Evolutionary conservation across 2,888 invertebrate genomes (phyloP), one percentile per base, ranked within the genome.

Genomic region (Hemicrepidius hirtus): DNA sequence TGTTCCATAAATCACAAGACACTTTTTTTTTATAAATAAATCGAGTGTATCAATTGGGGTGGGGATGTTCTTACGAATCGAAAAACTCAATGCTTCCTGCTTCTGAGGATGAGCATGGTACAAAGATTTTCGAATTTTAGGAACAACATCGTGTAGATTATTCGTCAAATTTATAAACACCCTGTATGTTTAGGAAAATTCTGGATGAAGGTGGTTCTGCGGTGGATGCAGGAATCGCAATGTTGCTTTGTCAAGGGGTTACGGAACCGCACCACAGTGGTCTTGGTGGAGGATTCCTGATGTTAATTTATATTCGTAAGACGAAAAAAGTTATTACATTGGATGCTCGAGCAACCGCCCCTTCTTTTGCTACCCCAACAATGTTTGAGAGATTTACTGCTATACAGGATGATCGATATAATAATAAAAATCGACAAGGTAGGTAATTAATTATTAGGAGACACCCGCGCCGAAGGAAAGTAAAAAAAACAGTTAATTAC

Each of bases 161-260:
- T n/a, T n/a, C n/a, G n/a, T 49, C 21, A 16, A 16, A 49, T 12
- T 3, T 20, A 1, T 21, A 1, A 21, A 50, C 20, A 50, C 16
- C 6, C 41, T 16, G n/a, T n/a, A n/a, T n/a, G n/a, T 64, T 20
- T 20, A 67, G 67, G 3, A 44, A 53, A 4, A 49, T 59, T 12
- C n/a, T 67, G 12, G n/a, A n/a, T 1, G 18, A 46, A 44, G 66
- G 66, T 5, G 67, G 67, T 2, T 57, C 67, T 2, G 57, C 46
- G 0, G 59, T 67, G 0, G 67, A 67, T 67, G 41, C 67, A 0
- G 59, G 46, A 4, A 44, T 67, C 28, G 44, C 67, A n/a, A 67
- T 53, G 32, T 44, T 67, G 40, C 28, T 57, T 4, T 67, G 67
- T 32, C 55, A 67, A 57, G 67, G 67, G 3, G 67, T 67, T 24